Percentiles rank a stretch among this genome's conserved stretches.
phyloP scores from a whole-genome alignment of 2,113 vertebrate genomes.

The Lichenostomus cassidix region DNA sequence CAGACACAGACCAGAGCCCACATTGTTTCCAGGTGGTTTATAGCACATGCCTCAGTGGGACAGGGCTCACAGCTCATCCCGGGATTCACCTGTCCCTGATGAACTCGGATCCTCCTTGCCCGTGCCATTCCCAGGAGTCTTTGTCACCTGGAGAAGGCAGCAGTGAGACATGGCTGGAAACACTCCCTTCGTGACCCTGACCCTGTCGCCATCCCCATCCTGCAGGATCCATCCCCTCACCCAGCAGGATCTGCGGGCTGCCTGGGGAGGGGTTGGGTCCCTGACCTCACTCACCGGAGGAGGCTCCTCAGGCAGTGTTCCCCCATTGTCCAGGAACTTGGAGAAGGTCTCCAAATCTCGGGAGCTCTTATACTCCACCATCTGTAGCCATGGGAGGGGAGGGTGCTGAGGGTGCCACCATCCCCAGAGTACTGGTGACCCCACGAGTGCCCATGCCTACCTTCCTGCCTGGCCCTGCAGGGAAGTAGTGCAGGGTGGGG shows the following conservation, averaged over 20 bases:
- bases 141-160: constrained; percentile 29
- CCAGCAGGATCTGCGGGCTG: background rate
- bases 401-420: accelerated
- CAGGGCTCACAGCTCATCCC: constrained; percentile 41
- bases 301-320: constrained; percentile 71
- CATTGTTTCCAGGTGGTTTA: constrained; percentile 9
- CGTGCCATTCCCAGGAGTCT: background rate
- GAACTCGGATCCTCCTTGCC: background rate
- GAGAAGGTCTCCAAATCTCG: constrained; percentile 88
- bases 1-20: background rate
- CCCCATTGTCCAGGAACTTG: constrained; percentile 86
- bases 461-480: constrained; percentile 80
- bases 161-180: accelerated
- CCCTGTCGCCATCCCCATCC: background rate
- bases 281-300: background rate
- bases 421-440: background rate
- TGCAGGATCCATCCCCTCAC: accelerated
- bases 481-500: constrained; percentile 89
- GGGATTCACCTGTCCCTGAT: accelerated
- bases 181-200: background rate
- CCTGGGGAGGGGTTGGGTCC: too few species aligned
- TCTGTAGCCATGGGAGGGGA: constrained; percentile 47
- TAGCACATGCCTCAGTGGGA: accelerated
- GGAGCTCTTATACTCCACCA: constrained; percentile 75
- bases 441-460: constrained; percentile 28